These are phyloP conservation scores for Illadopsis cleaveri DNA, from an alignment of 2,113 vertebrate species.

Conservation along the genomic window DNA sequence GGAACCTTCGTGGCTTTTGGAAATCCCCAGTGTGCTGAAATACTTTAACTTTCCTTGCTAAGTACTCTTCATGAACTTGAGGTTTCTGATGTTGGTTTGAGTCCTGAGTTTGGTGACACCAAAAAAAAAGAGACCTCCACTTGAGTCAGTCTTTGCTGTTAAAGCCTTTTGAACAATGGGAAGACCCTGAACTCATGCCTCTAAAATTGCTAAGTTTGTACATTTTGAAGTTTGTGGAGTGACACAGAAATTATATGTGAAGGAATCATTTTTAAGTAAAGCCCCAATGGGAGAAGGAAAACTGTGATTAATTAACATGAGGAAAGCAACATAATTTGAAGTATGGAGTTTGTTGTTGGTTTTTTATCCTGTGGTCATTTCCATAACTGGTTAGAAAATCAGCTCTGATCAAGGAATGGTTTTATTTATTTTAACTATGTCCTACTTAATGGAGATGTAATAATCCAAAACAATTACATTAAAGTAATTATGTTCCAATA, in stretches of 20 bases:
- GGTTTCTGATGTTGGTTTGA: neutral
- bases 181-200: neutral
- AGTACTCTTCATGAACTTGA: neutral
- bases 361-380: neutral
- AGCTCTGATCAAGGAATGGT: constrained; percentile 15
- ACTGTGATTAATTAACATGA: neutral
- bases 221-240: neutral
- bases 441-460: constrained; percentile 30
- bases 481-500: constrained; percentile 58
- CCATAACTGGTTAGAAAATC: constrained; percentile 26
- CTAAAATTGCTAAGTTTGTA: neutral
- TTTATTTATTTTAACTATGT: constrained; percentile 54
- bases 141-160: neutral
- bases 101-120: neutral
- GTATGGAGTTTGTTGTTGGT: neutral
- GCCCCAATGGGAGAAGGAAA: neutral
- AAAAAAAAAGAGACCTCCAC: neutral
- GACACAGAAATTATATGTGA: neutral
- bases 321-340: neutral
- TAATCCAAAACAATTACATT: constrained; percentile 43
- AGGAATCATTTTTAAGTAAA: neutral
- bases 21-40: neutral
- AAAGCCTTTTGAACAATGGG: neutral
- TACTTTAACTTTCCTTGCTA: neutral
- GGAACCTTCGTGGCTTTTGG: neutral